Conservation (phyloP, 1,140 invertebrate species). For the Lordiphosa collinella region DNA sequence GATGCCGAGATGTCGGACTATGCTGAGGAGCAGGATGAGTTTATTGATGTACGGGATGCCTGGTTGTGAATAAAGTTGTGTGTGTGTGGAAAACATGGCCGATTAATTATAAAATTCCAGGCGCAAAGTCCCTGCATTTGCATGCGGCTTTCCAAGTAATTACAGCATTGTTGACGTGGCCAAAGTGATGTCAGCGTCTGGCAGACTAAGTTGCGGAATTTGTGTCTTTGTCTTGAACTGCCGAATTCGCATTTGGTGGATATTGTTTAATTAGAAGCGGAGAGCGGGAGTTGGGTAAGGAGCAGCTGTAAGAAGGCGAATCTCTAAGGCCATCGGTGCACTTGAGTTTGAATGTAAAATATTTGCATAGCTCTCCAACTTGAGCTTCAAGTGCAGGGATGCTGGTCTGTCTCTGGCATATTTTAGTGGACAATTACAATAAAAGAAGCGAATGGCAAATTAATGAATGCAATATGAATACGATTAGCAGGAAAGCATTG, state of each 20-base stretch:
- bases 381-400: constrained; percentile 10
- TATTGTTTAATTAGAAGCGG: constrained; percentile 56
- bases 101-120: constrained; percentile 75
- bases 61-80: constrained; percentile 64
- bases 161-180: constrained; percentile 52
- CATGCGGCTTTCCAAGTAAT: constrained; percentile 49
- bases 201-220: constrained; percentile 24
- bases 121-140: constrained; percentile 26
- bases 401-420: constrained; percentile 30
- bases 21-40: constrained; percentile 68
- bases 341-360: constrained; percentile 49
- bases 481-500: background rate
- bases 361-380: constrained; percentile 67
- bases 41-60: constrained; percentile 69
- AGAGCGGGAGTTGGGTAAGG: background rate
- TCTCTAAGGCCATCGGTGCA: constrained; percentile 35
- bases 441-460: constrained; percentile 19
- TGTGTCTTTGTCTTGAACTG: constrained; percentile 27
- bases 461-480: constrained; percentile 10
- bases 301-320: background rate
- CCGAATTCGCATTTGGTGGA: constrained; percentile 35
- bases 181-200: constrained; percentile 20
- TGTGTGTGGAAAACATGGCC: constrained; percentile 39
- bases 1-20: constrained; percentile 37
- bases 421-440: constrained; percentile 64